Evolutionary conservation across 35 echinoderm and acorn worm species (phyloP), one percentile per base, ranked within the genome.

Genomic region (Apostichopus californicus): DNA sequence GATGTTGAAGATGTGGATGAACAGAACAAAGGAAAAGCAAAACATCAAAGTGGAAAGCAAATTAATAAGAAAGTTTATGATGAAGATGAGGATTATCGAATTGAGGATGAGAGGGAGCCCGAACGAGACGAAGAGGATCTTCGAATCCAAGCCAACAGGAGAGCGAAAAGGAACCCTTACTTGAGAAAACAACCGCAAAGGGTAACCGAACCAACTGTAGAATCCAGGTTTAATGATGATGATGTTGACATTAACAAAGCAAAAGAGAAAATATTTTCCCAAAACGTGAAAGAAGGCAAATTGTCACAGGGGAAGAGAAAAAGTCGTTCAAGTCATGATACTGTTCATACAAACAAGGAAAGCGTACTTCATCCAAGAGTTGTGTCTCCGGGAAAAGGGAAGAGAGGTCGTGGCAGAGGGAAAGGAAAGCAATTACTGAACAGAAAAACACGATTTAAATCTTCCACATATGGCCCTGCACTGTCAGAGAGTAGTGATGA

Each of bases 401-500:
- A 21, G 17, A 59, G 89, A 60, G 34, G 73, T 5, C 28, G 28
- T 1, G 71, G n/a, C 9, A 79, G 72, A 52, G 89, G 89, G 9
- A 79, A 91, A n/a, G 89, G 89, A 9, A 91, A 79, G 18, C 71
- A 91, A 54, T 21, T 77, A 60, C 59, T 91, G 52, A 91, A 91
- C 18, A 60, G 73, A 54, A 56, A 59, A 73, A 77, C 71, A n/a
- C 1, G 71, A 7, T 77, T 59, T 77, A 91, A 91, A 66, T 77
- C 68, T 13, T 68, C 23, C 1, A 89, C 5, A 17, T 87, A 66
- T 58, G 89, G 90, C 12, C 93, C 90, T 53, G 73, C 58, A 28
- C 24, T 94, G 2, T 94, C 93, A 77, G 93, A 94, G 56, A 91
- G 89, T 79, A 94, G 93, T 79, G 34, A 46, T 46, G 34, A 46